Percentiles rank a stretch among this genome's conserved stretches.
Evolutionary conservation across 1,140 invertebrate species (phyloP).

Genomic region (Orius insidiosus): DNA sequence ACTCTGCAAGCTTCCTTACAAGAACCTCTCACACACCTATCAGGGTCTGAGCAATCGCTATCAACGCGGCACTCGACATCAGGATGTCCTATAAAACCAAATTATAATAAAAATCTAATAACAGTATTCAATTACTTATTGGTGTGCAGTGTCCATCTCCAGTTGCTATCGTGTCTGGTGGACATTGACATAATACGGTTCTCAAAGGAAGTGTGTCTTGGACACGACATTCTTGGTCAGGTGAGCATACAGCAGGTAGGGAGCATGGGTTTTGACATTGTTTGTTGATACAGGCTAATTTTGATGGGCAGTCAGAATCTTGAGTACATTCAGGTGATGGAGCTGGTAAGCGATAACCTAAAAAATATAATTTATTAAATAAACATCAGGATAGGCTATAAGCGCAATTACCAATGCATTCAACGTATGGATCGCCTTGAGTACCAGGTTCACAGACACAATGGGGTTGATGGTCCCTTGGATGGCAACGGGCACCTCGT

Average conservation of each 20-base stretch:
- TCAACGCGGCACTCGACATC: conserved; percentile 39
- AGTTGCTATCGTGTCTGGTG: conserved; percentile 47
- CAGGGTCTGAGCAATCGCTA: conserved; percentile 48
- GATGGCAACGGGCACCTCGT: conserved; percentile 50
- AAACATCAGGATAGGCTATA: conserved; percentile 9
- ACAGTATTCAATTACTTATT: conserved; percentile 23
- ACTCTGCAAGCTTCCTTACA: conserved; percentile 62
- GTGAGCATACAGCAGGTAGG: conserved; percentile 44
- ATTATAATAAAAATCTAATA: background rate
- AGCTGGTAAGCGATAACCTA: conserved; percentile 19
- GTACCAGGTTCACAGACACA: conserved; percentile 58
- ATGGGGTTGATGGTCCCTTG: conserved; percentile 53
- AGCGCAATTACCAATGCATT: conserved; percentile 38
- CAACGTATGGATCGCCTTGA: conserved; percentile 58
- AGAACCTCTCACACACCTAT: conserved; percentile 54
- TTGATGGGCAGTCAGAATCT: conserved; percentile 56
- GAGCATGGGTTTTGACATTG: conserved; percentile 60
- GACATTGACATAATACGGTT: conserved; percentile 66
- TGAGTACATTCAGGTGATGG: conserved; percentile 41
- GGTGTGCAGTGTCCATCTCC: conserved; percentile 40
- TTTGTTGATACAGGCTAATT: conserved; percentile 56
- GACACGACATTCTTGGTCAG: conserved; percentile 57
- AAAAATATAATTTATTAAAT: conserved; percentile 8
- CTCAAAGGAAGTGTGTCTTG: conserved; percentile 59
- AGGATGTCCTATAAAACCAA: background rate